Evolutionary conservation across 2,113 vertebrate genomes (phyloP).

Genomic region (Scolopax mira): DNA sequence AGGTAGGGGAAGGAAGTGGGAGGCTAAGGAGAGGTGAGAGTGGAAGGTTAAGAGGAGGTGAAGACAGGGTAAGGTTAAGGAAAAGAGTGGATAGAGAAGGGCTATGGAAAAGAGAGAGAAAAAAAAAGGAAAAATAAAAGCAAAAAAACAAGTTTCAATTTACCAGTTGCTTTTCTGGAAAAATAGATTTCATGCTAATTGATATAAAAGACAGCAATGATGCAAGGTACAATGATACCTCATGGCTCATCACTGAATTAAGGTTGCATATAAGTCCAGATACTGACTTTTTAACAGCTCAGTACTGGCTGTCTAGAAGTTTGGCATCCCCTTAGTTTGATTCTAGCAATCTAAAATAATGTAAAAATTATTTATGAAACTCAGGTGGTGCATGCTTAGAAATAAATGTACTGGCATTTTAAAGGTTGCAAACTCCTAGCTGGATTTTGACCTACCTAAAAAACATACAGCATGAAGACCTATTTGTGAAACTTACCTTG

Average conservation of each 20-base stretch:
- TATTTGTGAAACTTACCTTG: neutral
- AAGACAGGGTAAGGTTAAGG: neutral
- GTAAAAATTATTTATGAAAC: neutral
- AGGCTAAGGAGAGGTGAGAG: neutral
- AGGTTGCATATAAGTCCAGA: neutral
- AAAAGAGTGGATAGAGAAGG: neutral
- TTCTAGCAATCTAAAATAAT: neutral
- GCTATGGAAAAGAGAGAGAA: neutral
- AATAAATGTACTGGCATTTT: neutral
- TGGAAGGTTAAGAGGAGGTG: neutral
- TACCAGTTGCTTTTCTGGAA: neutral
- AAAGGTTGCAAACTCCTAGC: neutral
- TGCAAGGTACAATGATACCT: neutral
- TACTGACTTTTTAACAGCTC: neutral
- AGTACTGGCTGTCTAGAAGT: neutral
- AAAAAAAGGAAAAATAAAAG: neutral
- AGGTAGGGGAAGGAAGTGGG: neutral
- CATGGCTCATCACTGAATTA: neutral
- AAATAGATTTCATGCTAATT: neutral
- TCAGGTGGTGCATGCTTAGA: neutral
- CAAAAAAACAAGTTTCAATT: neutral
- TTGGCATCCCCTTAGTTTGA: neutral
- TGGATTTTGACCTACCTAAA: neutral
- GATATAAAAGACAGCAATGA: neutral
- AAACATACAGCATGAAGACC: neutral